phyloP scores from a whole-genome alignment of 2,113 vertebrate genomes.

The Hemibagrus wyckioides region DNA sequence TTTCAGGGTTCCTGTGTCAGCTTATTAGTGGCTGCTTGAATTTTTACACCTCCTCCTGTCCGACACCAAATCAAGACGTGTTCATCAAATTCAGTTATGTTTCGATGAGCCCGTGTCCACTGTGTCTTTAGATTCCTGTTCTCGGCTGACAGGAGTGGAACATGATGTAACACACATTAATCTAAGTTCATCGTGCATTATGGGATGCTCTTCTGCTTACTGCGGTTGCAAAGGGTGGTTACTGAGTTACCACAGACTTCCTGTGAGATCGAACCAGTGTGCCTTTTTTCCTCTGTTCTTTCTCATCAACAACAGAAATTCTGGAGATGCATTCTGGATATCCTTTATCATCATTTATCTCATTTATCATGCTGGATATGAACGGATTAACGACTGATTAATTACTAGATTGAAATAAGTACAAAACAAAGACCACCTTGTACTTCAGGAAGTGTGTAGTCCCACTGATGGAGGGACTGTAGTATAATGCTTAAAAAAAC shows the following conservation, averaged over 20 bases:
- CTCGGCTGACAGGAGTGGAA: neutral
- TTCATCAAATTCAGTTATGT: constrained; percentile 5
- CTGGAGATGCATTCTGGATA: neutral
- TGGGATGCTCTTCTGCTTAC: neutral
- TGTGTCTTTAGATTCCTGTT: neutral
- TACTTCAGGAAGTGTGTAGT: no score
- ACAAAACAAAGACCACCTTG: no score
- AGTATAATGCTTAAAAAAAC: no score
- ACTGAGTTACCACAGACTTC: neutral
- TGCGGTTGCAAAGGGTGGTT: neutral
- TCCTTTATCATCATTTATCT: neutral
- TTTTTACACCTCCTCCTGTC: neutral
- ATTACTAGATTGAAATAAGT: no score
- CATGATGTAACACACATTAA: neutral
- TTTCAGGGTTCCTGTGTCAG: neutral
- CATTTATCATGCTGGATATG: neutral
- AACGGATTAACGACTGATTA: no score
- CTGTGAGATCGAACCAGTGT: neutral
- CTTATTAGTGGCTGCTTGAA: neutral
- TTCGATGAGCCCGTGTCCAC: neutral
- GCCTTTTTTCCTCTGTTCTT: neutral
- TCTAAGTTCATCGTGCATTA: neutral
- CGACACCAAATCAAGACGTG: constrained; percentile 4
- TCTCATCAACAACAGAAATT: neutral
- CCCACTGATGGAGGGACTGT: no score